Evolutionary conservation across 2,888 invertebrate genomes (phyloP).

Genomic region (Penaeus monodon): DNA sequence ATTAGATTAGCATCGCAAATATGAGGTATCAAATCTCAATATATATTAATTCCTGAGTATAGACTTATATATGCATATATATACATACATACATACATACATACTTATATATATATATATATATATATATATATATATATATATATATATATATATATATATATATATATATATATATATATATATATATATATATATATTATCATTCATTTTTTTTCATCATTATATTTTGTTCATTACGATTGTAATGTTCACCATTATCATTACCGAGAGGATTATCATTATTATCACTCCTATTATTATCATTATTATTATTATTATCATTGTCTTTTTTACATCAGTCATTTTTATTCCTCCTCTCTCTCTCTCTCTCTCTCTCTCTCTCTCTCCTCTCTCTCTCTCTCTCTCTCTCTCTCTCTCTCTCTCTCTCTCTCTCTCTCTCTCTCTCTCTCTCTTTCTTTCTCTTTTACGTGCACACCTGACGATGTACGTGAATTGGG

Average conservation of each 20-base stretch:
- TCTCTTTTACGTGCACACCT: no score
- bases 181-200: constrained; percentile 6
- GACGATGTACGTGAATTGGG: no score
- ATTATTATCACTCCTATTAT: no score
- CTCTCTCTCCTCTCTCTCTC: constrained; percentile 4
- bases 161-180: constrained; percentile 20
- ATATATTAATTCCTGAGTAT: not conserved
- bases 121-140: not conserved
- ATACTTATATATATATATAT: constrained; percentile 12
- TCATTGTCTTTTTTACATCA: no score
- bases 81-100: not conserved
- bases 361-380: not conserved
- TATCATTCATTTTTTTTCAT: not conserved
- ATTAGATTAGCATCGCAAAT: no score
- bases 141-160: constrained; percentile 20
- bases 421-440: not conserved
- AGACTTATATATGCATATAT: not conserved
- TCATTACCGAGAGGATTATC: no score
- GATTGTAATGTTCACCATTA: no score
- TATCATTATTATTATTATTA: no score
- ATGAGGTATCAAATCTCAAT: no score
- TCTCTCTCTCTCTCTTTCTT: not conserved
- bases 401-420: constrained; percentile 23
- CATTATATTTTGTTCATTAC: no score
- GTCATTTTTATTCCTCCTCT: no score